phyloP scores from a whole-genome alignment of 1,140 invertebrate genomes.

The Cyclina sinensis region DNA sequence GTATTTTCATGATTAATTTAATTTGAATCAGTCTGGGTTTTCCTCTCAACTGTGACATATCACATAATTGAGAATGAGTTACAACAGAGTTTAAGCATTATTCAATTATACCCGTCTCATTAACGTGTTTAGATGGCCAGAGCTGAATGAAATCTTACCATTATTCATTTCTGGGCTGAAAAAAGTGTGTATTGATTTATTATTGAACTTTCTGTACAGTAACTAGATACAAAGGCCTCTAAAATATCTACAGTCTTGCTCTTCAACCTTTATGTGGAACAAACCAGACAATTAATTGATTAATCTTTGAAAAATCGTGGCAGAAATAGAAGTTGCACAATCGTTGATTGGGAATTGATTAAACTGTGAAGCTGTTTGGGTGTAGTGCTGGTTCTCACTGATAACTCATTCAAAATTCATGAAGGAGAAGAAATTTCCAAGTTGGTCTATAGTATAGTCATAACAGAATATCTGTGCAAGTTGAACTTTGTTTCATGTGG shows the following conservation, averaged over 20 bases:
- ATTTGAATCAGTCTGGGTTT: neutral
- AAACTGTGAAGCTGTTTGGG: conserved; percentile 7
- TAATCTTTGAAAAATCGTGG: conserved; percentile 8
- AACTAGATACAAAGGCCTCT: neutral
- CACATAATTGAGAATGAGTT: neutral
- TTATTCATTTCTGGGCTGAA: neutral
- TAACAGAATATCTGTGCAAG: too few relatives aligned
- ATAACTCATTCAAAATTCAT: conserved; percentile 19
- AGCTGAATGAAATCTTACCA: conserved; percentile 2
- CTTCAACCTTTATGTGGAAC: conserved; percentile 10
- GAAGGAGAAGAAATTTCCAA: neutral
- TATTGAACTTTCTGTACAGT: conserved; percentile 19
- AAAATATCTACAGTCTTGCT: neutral
- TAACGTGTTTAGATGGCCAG: neutral
- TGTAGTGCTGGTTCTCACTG: conserved; percentile 14
- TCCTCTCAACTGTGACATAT: neutral
- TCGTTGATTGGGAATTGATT: conserved; percentile 24
- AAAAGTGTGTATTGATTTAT: conserved; percentile 10
- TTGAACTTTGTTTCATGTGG: too few relatives aligned
- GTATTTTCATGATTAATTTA: neutral
- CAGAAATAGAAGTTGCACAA: conserved; percentile 31
- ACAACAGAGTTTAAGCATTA: neutral
- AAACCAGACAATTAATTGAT: conserved; percentile 32
- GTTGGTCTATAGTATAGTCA: neutral
- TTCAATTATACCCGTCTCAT: neutral